Percentiles rank a stretch among this genome's conserved stretches.
These are phyloP conservation scores for Linyphia triangularis DNA, from an alignment of 2,888 invertebrate species.

Conservation along the genomic window DNA sequence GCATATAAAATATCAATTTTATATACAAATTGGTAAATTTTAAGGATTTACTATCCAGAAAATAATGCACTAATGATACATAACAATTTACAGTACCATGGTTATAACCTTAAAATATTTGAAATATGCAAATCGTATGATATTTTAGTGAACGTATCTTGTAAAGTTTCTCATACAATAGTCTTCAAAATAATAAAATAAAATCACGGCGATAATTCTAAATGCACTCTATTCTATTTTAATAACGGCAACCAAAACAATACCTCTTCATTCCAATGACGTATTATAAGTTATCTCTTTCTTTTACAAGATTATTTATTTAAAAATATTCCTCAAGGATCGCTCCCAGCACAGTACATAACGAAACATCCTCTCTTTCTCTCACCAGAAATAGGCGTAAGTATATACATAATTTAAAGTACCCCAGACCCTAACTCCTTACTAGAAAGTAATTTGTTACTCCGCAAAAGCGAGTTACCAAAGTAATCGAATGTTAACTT, in stretches of 20 bases:
- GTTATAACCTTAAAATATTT: too few species aligned
- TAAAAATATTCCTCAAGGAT: conserved; percentile 1
- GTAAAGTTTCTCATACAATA: too few species aligned
- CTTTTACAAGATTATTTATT: conserved; percentile 53
- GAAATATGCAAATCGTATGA: too few species aligned
- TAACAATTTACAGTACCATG: too few species aligned
- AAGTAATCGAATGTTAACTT: conserved; percentile 73
- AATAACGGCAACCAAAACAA: neutral
- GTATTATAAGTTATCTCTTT: neutral
- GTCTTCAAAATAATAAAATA: too few species aligned
- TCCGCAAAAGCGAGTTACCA: conserved; percentile 28
- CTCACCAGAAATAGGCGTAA: conserved; percentile 5
- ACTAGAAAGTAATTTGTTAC: conserved; percentile 71
- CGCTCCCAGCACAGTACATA: conserved; percentile 13
- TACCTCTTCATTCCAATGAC: neutral
- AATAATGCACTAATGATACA: too few species aligned
- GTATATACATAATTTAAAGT: conserved; percentile 69
- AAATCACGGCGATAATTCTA: neutral
- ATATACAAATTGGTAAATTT: too few species aligned
- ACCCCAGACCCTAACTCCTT: conserved; percentile 43
- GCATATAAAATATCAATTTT: too few species aligned
- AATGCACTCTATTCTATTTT: neutral
- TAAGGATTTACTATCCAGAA: too few species aligned
- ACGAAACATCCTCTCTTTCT: neutral
- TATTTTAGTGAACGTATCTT: too few species aligned